Conservation (phyloP, 2,113 vertebrate genomes). For the Varanus komodoensis region DNA sequence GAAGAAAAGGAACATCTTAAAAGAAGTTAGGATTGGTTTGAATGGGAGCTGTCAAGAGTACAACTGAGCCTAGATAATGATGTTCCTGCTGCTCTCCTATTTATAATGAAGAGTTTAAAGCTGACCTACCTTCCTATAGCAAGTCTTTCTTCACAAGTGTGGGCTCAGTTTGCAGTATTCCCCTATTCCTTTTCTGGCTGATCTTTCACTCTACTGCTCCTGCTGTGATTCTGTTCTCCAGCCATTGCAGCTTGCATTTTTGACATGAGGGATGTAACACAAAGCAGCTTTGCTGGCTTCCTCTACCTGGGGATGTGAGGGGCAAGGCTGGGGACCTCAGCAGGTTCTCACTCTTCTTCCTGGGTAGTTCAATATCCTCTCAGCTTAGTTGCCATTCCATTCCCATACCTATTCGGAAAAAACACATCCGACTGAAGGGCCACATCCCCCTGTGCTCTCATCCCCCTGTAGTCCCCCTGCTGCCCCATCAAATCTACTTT, state of each 20-base stretch:
- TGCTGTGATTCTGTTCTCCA: constrained; percentile 8
- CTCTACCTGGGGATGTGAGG: background rate
- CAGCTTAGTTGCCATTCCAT: background rate
- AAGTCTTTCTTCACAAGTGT: background rate
- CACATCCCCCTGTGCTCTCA: background rate
- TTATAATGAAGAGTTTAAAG: background rate
- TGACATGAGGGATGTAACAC: constrained; percentile 1
- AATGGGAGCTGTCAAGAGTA: background rate
- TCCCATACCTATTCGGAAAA: background rate
- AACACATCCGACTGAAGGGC: background rate
- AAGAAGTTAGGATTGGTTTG: background rate
- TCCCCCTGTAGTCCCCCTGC: too few relatives aligned
- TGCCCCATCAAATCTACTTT: too few relatives aligned
- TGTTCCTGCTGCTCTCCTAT: background rate
- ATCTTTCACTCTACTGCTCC: background rate
- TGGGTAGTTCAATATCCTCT: background rate
- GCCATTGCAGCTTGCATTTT: background rate
- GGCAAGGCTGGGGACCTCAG: background rate
- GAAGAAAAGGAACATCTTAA: background rate
- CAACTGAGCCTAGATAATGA: background rate
- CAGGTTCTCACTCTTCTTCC: background rate
- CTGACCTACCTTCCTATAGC: background rate
- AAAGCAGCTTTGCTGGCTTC: background rate
- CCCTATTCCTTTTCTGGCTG: background rate
- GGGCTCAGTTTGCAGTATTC: background rate